Percentiles rank a stretch among this genome's conserved stretches.
Conservation (phyloP, 2,113 vertebrate species). For the Meleagris gallopavo region DNA sequence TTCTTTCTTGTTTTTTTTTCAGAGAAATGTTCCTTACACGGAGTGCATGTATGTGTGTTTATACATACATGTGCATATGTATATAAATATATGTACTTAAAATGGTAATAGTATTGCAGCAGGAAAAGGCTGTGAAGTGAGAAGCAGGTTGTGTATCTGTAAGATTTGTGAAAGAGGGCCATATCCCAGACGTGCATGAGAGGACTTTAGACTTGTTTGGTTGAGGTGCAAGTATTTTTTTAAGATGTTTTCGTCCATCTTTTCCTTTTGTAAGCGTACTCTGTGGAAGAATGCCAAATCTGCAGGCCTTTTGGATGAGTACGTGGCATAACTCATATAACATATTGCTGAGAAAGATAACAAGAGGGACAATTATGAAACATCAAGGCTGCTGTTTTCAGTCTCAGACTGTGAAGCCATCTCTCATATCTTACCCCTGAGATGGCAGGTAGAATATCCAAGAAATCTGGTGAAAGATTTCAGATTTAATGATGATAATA, state of each 20-base stretch:
- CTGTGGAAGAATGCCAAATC: background rate
- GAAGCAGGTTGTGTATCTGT: background rate
- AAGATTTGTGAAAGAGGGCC: background rate
- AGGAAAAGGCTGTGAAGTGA: background rate
- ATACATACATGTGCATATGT: background rate
- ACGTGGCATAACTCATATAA: fast-evolving
- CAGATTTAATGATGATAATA: background rate
- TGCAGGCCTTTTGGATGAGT: background rate
- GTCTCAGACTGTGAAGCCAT: background rate
- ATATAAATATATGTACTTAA: background rate
- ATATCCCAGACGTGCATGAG: background rate
- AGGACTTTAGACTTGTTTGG: background rate
- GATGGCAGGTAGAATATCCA: background rate
- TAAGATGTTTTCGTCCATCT: background rate
- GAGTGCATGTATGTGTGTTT: background rate
- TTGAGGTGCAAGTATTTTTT: background rate
- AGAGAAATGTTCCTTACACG: background rate
- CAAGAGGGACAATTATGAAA: background rate
- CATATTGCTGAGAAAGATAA: background rate
- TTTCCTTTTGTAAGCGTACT: background rate
- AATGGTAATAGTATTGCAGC: background rate
- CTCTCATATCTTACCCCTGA: background rate
- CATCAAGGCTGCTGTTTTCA: background rate
- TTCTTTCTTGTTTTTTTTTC: background rate
- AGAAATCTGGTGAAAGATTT: background rate